These are phyloP conservation scores for Phalacrocorax aristotelis DNA, from an alignment of 2,113 vertebrate species.

Conservation along the genomic window DNA sequence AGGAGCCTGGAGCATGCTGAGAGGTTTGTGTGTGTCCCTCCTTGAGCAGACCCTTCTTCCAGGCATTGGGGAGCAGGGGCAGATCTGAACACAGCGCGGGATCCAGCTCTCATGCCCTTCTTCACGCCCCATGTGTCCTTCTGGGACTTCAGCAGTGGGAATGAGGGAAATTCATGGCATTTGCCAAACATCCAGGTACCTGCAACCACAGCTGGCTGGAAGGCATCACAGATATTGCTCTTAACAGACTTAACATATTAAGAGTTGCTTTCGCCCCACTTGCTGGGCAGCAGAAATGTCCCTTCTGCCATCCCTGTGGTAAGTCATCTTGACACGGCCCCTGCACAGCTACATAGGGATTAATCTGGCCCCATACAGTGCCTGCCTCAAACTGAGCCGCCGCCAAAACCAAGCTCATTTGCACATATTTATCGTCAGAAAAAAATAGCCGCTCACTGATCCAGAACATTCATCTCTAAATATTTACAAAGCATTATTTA, in stretches of 20 bases:
- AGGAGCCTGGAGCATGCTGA: background rate
- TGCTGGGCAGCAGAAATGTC: background rate
- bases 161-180: accelerated
- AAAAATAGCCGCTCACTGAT: slow-evolving; percentile 33
- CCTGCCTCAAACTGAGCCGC: background rate
- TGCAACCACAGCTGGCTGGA: background rate
- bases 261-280: background rate
- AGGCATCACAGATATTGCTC: background rate
- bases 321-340: background rate
- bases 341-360: accelerated
- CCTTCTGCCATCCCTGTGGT: background rate
- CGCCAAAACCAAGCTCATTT: slow-evolving; percentile 28
- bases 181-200: background rate
- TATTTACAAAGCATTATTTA: slow-evolving; percentile 78
- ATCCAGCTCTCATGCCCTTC: background rate
- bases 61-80: background rate
- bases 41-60: background rate
- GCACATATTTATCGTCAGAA: slow-evolving; percentile 48
- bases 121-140: background rate
- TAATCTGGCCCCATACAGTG: background rate
- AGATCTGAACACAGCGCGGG: accelerated
- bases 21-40: background rate
- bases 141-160: background rate
- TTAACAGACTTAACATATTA: background rate
- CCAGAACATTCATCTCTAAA: slow-evolving; percentile 73